Conservation (phyloP, 1,140 invertebrate species). For the Ectropis grisescens region DNA sequence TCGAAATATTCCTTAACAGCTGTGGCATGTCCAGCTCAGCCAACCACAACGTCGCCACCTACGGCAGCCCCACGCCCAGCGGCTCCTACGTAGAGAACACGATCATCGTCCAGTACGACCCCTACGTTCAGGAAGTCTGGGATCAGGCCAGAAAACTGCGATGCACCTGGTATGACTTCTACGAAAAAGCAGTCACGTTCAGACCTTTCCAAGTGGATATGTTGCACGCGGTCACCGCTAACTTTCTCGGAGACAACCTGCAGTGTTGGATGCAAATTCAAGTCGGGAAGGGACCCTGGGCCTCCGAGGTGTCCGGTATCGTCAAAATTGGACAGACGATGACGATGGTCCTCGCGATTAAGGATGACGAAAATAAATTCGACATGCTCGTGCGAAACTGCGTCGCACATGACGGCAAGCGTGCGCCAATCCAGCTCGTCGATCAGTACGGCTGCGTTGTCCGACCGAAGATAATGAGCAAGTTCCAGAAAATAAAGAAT, state of each 20-base stretch:
- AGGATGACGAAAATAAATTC: constrained; percentile 96
- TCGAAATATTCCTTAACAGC: constrained; percentile 91
- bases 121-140: constrained; percentile 94
- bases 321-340: constrained; percentile 96
- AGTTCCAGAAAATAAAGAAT: constrained; percentile 97
- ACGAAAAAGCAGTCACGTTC: constrained; percentile 95
- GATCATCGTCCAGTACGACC: constrained; percentile 95
- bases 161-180: constrained; percentile 96
- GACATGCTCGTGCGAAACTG: constrained; percentile 95
- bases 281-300: constrained; percentile 94
- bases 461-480: constrained; percentile 93
- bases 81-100: constrained; percentile 96
- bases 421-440: constrained; percentile 92
- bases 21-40: constrained; percentile 92
- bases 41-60: constrained; percentile 84
- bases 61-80: constrained; percentile 86
- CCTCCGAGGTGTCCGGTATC: constrained; percentile 93
- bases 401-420: constrained; percentile 93
- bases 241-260: constrained; percentile 94
- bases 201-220: constrained; percentile 95
- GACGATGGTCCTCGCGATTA: constrained; percentile 96
- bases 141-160: constrained; percentile 85
- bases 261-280: constrained; percentile 98
- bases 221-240: constrained; percentile 93
- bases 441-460: constrained; percentile 94